phyloP scores from a whole-genome alignment of 1,140 invertebrate species.

The Agrilus planipennis region DNA sequence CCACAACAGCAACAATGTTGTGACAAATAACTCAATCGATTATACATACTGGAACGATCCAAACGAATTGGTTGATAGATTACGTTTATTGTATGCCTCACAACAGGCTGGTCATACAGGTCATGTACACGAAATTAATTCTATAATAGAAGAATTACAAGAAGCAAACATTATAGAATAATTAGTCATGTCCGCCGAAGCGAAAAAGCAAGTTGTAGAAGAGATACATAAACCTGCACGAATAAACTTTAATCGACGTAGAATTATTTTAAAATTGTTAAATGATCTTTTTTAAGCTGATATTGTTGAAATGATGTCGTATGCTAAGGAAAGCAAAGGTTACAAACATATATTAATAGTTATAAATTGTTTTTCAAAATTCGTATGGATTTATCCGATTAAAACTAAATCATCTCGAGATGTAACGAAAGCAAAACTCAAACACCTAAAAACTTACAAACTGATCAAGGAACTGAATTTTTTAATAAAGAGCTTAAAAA shows the following conservation, averaged over 20 bases:
- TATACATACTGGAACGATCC: conserved; percentile 28
- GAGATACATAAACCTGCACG: no score
- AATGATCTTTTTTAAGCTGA: conserved; percentile 34
- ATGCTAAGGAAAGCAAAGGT: conserved; percentile 29
- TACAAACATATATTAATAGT: conserved; percentile 35
- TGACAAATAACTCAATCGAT: background rate
- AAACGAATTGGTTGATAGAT: conserved; percentile 29
- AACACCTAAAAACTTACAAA: conserved; percentile 36
- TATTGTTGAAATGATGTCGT: conserved; percentile 30
- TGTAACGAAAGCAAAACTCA: conserved; percentile 16
- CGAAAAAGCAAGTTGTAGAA: no score
- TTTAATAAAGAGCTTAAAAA: conserved; percentile 24
- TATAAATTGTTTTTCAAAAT: conserved; percentile 38
- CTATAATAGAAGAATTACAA: conserved; percentile 18
- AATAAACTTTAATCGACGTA: conserved; percentile 26
- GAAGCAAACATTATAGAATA: conserved; percentile 19
- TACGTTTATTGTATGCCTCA: conserved; percentile 26
- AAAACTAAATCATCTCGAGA: conserved; percentile 34
- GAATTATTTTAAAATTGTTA: conserved; percentile 27
- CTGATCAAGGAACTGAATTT: conserved; percentile 36
- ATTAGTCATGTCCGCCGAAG: no score
- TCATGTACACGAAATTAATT: conserved; percentile 31
- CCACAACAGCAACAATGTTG: background rate
- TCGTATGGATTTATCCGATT: conserved; percentile 34
- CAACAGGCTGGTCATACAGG: conserved; percentile 25